Evolutionary conservation across 2,113 vertebrate genomes (phyloP).

Genomic region (Rhizomys pruinosus): DNA sequence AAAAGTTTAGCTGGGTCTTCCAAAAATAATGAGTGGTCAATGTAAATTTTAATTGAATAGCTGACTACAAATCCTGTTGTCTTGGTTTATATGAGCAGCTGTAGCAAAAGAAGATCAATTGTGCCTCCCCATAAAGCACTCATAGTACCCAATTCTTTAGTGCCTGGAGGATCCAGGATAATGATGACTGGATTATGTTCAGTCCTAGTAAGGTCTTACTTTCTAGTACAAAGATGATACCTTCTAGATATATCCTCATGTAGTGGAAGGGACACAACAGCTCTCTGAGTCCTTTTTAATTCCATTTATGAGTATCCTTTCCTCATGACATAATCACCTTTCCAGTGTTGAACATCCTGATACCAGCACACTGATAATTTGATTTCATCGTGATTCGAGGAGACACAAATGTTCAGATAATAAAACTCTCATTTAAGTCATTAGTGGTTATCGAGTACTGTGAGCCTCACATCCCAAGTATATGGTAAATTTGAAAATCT

Average conservation of each 20-base stretch:
- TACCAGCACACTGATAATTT: neutral
- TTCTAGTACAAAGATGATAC: neutral
- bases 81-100: neutral
- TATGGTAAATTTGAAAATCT: neutral
- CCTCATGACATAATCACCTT: neutral
- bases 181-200: neutral
- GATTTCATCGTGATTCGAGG: neutral
- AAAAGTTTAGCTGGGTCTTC: neutral
- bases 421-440: neutral
- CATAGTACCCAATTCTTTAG: neutral
- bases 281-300: neutral
- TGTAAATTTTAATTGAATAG: neutral
- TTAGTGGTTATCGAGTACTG: neutral
- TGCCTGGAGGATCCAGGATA: neutral
- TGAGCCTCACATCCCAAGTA: neutral
- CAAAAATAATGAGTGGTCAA: neutral
- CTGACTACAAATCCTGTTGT: neutral
- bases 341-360: neutral
- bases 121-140: neutral
- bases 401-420: neutral
- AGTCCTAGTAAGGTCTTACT: no score
- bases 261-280: neutral
- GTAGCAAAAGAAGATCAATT: neutral
- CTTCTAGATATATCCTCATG: neutral
- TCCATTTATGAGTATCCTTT: neutral